These are phyloP conservation scores for Drosophila robusta DNA, from an alignment of 2,888 invertebrate species.

Conservation along the genomic window DNA sequence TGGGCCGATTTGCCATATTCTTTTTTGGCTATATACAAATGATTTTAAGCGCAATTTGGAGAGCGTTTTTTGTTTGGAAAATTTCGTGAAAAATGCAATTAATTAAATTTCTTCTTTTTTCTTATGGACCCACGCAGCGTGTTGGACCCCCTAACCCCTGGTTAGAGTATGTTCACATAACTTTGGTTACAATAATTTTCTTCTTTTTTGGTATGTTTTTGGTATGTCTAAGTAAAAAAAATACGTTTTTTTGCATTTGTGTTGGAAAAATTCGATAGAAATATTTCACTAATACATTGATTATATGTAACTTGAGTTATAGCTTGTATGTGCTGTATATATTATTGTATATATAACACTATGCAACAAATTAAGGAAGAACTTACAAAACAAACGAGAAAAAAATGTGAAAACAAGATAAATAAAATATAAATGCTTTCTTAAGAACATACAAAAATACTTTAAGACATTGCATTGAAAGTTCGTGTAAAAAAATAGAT, in stretches of 20 bases:
- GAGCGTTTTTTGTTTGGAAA: neutral
- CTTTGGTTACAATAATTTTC: conserved; percentile 26
- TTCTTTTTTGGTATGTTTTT: conserved; percentile 3
- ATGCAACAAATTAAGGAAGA: conserved; percentile 36
- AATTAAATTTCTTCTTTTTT: neutral
- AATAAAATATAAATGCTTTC: neutral
- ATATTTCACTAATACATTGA: conserved; percentile 41
- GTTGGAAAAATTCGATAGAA: conserved; percentile 26
- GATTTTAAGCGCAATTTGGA: conserved; percentile 20
- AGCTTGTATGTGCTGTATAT: conserved; percentile 38
- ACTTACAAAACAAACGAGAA: conserved; percentile 1
- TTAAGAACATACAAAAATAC: conserved; percentile 2
- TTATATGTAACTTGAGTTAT: conserved; percentile 36
- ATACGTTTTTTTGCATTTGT: conserved; percentile 27
- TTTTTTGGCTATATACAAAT: conserved; percentile 39
- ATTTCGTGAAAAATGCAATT: conserved; percentile 14
- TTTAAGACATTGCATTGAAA: neutral
- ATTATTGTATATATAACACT: conserved; percentile 30
- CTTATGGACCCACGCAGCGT: conserved; percentile 21
- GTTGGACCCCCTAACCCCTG: conserved; percentile 30
- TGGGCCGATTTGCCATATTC: neutral
- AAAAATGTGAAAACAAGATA: neutral
- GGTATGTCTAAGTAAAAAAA: conserved; percentile 46
- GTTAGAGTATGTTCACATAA: conserved; percentile 35
- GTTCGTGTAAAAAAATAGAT: neutral